Percentiles rank a stretch among this genome's conserved stretches.
phyloP scores from a whole-genome alignment of 37 sponge, comb jelly and placozoan genomes.

The Geodia barretti region DNA sequence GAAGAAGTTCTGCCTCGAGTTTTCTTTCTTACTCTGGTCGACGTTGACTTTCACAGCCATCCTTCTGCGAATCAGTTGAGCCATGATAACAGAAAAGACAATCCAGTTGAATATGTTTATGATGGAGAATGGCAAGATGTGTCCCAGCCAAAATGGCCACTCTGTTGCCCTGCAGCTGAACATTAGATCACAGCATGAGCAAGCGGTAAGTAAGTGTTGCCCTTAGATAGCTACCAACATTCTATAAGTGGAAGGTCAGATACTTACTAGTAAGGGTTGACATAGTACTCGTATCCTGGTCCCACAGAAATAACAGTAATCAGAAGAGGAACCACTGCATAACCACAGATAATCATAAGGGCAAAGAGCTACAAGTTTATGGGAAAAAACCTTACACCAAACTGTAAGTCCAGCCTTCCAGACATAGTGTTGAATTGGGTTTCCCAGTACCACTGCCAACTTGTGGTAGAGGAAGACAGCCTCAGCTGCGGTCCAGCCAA shows the following conservation, averaged over 20 bases:
- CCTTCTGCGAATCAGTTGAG: constrained; percentile 4
- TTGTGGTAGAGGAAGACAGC: constrained; percentile 56
- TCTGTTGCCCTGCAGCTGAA: constrained; percentile 55
- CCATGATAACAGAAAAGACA: constrained; percentile 48
- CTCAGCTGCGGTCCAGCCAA: constrained; percentile 63
- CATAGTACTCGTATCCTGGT: constrained; percentile 37
- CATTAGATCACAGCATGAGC: background rate
- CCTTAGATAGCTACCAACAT: background rate
- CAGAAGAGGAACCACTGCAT: constrained; percentile 35
- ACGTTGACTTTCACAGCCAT: background rate
- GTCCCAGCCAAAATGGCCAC: constrained; percentile 64
- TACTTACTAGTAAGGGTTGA: constrained; percentile 1
- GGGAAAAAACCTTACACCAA: constrained; percentile 44
- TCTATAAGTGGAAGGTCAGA: too few species aligned
- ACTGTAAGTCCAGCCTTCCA: constrained; percentile 23
- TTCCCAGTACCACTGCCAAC: constrained; percentile 46
- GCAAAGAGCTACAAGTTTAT: background rate
- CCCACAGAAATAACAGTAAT: constrained; percentile 38
- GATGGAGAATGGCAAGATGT: constrained; percentile 48
- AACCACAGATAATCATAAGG: background rate
- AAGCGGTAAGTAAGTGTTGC: background rate
- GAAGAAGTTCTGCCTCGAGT: constrained; percentile 3
- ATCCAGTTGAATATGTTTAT: constrained; percentile 71
- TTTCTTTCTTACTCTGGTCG: background rate
- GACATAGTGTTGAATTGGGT: background rate